Conservation (phyloP, 2,113 vertebrate genomes). For the Tichodroma muraria region DNA sequence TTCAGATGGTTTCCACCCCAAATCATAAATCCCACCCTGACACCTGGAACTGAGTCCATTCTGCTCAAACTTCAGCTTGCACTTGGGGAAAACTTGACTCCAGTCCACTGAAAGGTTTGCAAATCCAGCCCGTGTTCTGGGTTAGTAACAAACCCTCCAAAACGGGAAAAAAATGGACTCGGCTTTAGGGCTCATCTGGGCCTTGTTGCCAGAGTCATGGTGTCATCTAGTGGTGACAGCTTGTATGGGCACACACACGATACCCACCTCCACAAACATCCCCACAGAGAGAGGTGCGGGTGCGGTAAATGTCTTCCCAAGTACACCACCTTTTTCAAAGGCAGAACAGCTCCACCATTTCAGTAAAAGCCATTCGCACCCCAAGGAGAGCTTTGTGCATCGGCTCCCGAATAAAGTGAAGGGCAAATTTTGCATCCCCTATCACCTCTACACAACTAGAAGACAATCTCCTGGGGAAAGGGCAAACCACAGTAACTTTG, state of each 20-base stretch:
- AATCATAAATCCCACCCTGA: slow-evolving; percentile 8
- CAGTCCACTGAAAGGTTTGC: background rate
- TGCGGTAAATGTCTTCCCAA: background rate
- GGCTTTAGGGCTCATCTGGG: background rate
- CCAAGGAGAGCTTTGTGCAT: background rate
- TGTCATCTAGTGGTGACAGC: slow-evolving; percentile 29
- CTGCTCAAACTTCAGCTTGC: slow-evolving; percentile 9
- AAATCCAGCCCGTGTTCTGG: background rate
- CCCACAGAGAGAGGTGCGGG: accelerated
- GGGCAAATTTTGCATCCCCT: background rate
- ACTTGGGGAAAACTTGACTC: background rate
- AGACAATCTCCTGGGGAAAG: background rate
- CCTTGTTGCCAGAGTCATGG: background rate
- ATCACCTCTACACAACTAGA: background rate
- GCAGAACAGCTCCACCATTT: background rate
- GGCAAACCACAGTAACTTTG: background rate
- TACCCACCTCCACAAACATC: background rate
- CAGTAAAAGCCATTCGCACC: background rate
- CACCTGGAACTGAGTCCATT: background rate
- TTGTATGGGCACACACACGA: background rate
- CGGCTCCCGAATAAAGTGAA: background rate
- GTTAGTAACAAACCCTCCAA: background rate
- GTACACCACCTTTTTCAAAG: background rate
- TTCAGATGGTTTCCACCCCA: background rate
- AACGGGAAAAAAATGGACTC: background rate